These are phyloP conservation scores for Adelosebastes latens DNA, from an alignment of 2,797 vertebrate species.

Conservation along the genomic window DNA sequence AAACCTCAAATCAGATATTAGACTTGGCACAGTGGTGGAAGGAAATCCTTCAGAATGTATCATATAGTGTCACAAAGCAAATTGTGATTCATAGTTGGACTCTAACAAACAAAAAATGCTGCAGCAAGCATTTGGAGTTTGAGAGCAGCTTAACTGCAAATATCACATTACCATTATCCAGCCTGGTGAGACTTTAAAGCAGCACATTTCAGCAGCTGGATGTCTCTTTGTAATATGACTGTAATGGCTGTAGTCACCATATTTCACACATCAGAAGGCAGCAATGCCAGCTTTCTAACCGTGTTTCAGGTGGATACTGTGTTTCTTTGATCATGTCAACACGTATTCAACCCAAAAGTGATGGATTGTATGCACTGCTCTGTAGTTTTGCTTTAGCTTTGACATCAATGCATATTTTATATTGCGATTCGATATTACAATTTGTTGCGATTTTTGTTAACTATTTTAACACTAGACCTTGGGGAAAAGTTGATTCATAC, in stretches of 20 bases:
- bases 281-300: neutral
- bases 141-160: slow-evolving; percentile 33
- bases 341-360: neutral
- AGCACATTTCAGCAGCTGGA: slow-evolving; percentile 24
- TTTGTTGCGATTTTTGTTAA: no score
- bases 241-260: slow-evolving; percentile 13
- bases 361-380: neutral
- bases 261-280: slow-evolving; percentile 22
- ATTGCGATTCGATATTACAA: no score
- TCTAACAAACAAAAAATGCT: slow-evolving; percentile 23
- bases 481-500: no score
- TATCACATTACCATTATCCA: slow-evolving; percentile 42
- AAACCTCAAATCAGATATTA: slow-evolving; percentile 29
- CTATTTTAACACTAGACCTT: no score
- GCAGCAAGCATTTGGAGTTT: slow-evolving; percentile 25
- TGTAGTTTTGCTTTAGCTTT: neutral
- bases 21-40: slow-evolving; percentile 23
- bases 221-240: slow-evolving; percentile 20
- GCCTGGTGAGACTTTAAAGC: slow-evolving; percentile 10
- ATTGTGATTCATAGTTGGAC: slow-evolving; percentile 38
- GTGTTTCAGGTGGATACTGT: neutral
- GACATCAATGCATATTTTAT: neutral
- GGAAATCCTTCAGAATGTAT: slow-evolving; percentile 50
- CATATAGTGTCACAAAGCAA: slow-evolving; percentile 35
- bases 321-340: neutral